phyloP scores from a whole-genome alignment of 2,888 invertebrate genomes.

The Catonia carolina region DNA sequence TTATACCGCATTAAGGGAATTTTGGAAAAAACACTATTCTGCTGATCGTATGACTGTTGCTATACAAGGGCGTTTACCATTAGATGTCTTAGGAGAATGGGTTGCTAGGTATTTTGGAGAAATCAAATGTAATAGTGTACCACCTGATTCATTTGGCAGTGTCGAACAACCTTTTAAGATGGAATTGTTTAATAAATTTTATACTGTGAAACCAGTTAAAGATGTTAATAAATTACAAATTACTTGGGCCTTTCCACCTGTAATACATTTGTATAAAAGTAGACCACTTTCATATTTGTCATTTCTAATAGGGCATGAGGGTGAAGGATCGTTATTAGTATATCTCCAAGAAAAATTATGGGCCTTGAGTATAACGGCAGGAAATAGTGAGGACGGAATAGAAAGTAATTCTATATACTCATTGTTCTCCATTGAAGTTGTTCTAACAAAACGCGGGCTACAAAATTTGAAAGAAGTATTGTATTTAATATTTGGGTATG shows the following conservation, averaged over 20 bases:
- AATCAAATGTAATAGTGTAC: conserved; percentile 60
- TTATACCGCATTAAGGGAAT: conserved; percentile 63
- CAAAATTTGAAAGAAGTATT: conserved; percentile 64
- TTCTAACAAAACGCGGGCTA: conserved; percentile 71
- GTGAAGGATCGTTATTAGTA: conserved; percentile 72
- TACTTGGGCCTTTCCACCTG: conserved; percentile 58
- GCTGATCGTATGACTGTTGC: conserved; percentile 83
- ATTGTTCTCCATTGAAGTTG: conserved; percentile 53
- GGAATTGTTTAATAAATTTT: conserved; percentile 57
- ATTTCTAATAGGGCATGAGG: conserved; percentile 78
- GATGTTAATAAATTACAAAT: conserved; percentile 58
- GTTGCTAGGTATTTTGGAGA: conserved; percentile 58
- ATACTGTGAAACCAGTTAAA: conserved; percentile 67
- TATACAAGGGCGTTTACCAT: conserved; percentile 51
- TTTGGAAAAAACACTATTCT: conserved; percentile 71
- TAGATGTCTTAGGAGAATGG: conserved; percentile 57
- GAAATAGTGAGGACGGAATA: conserved; percentile 63
- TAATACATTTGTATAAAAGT: conserved; percentile 58
- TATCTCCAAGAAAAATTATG: conserved; percentile 70
- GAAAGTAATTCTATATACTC: conserved; percentile 75
- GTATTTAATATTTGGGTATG: conserved; percentile 68
- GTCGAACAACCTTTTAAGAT: conserved; percentile 52
- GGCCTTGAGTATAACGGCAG: conserved; percentile 65
- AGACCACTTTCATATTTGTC: conserved; percentile 73
- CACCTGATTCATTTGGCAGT: conserved; percentile 54